Base-by-base conservation (phyloP, 2,113 vertebrate genomes). In the Tachycineta bicolor region DNA sequence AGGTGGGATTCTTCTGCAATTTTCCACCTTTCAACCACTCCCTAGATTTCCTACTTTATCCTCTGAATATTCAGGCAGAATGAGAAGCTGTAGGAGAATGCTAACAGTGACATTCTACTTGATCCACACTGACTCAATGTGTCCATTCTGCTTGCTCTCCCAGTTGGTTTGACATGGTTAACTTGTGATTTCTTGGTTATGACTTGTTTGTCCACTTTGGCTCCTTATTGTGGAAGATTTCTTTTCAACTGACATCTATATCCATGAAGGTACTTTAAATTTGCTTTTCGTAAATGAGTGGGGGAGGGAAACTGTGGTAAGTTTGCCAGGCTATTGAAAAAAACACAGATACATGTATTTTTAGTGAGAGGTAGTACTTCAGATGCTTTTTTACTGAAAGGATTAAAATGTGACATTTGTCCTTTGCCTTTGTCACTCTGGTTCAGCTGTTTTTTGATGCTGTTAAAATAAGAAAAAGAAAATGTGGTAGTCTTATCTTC, bases 341-440 rank as follows among this genome's bases (percentile, higher is more conserved):
- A 76, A 12, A n/a, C 5, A 2, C 6, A 89, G 71, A 55, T 1
- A 1, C 0, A 3, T 43, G 12, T 53, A 26, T 25, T 81, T 69
- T 87, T 49, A 79, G 58, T 50, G 43, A 71, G n/a, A 93, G 33
- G 12, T 20, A 78, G 15, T 58, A 26, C 19, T 55, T 90, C 43
- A 71, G 18, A 62, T 58, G 12, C 19, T 15, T 89, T 82, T 76
- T 89, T 41, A 50, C n/a, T 73, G 58, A 76, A 33, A 73, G 18
- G 16, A 73, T 84, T 89, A 89, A 92, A 94, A 96, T 39, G 44
- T 29, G 73, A 43, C 12, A n/a, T 79, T 91, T 23, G 26, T 63
- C n/a, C 26, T 84, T 69, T 81, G n/a, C 18, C 14, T 87, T 67
- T 81, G n/a, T 91, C 58, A 62, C 7, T 20, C 3, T 53, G 28